phyloP scores from a whole-genome alignment of 2,888 invertebrate species.

The Harpalus rufipes region DNA sequence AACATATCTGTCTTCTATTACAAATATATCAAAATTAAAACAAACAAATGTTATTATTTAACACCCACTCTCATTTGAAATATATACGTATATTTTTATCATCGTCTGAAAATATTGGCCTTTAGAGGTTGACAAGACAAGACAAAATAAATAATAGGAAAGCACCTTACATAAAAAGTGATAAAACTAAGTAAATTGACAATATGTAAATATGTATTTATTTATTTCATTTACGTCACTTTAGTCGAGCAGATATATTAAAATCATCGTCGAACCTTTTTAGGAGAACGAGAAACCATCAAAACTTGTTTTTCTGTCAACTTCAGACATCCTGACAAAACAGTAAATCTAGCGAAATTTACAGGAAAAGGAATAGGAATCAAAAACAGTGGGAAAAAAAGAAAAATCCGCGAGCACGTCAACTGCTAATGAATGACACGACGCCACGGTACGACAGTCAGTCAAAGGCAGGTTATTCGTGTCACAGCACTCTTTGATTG shows the following conservation, averaged over 20 bases:
- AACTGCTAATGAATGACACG: conserved; percentile 46
- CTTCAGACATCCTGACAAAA: conserved; percentile 22
- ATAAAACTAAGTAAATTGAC: no score
- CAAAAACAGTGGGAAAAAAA: conserved; percentile 38
- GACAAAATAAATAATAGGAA: no score
- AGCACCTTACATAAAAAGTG: no score
- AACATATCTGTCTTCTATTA: no score
- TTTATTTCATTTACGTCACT: not conserved
- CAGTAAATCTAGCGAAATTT: conserved; percentile 48
- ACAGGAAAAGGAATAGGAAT: conserved; percentile 40
- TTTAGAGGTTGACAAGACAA: no score
- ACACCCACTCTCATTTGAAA: no score
- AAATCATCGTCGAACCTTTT: not conserved
- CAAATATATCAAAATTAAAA: no score
- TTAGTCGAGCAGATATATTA: not conserved
- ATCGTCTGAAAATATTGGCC: no score
- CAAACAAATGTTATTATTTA: no score
- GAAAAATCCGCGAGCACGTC: conserved; percentile 24
- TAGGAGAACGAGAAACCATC: not conserved
- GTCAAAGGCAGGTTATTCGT: conserved; percentile 54
- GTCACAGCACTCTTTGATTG: conserved; percentile 56
- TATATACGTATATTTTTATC: no score
- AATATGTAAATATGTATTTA: no score
- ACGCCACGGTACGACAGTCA: conserved; percentile 17
- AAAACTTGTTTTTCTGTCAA: conserved; percentile 46